A percentile compares a stretch with the other conserved stretches of the same genome.
phyloP scores from a whole-genome alignment of 23 tunicate species.

The Ciona savignyi region DNA sequence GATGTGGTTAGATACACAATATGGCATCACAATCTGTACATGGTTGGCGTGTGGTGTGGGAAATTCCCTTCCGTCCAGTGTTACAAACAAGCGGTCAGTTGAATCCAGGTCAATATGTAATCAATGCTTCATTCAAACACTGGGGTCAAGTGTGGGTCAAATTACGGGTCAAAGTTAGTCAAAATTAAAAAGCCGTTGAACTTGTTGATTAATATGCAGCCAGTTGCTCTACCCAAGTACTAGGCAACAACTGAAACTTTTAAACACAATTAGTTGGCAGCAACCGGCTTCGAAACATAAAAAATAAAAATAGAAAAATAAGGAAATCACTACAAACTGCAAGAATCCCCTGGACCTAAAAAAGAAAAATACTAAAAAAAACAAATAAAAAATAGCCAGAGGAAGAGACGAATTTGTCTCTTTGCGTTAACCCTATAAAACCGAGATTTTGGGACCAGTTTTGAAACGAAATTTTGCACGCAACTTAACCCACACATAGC shows the following conservation, averaged over 20 bases:
- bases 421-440: not conserved
- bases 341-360: conserved; percentile 8
- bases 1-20: not conserved
- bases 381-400: conserved; percentile 8
- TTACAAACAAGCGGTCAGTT: too few species aligned
- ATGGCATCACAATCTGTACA: not conserved
- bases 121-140: not conserved
- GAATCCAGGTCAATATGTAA: not conserved
- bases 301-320: conserved; percentile 22
- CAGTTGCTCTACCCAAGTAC: not conserved
- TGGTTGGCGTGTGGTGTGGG: not conserved
- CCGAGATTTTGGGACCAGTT: not conserved
- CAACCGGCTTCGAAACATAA: conserved; percentile 38
- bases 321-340: conserved; percentile 26
- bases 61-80: not conserved
- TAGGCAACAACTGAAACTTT: not conserved
- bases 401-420: conserved; percentile 8
- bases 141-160: not conserved
- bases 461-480: not conserved
- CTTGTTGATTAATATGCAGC: not conserved
- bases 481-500: not conserved
- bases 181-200: not conserved
- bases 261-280: conserved; percentile 8
- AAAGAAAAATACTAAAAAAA: conserved; percentile 2
- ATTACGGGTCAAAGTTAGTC: not conserved